Evolutionary conservation across 2,888 invertebrate genomes (phyloP).

Genomic region (Dromius quadrimaculatus): DNA sequence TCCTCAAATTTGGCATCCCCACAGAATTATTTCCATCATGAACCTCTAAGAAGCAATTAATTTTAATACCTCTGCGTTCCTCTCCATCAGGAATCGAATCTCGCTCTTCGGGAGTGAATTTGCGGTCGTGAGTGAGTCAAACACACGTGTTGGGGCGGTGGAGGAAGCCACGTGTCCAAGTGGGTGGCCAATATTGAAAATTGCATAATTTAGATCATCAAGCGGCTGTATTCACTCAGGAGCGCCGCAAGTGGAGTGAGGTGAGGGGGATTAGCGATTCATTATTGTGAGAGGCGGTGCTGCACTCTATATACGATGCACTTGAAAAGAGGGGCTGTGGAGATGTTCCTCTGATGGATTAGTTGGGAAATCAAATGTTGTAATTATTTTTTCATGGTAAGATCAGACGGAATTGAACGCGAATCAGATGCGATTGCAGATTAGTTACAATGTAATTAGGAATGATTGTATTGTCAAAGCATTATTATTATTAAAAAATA

Average conservation of each 20-base stretch:
- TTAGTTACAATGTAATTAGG: too few species aligned
- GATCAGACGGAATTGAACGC: too few species aligned
- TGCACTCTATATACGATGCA: not conserved
- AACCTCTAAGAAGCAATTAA: slow-evolving; percentile 37
- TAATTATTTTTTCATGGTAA: slow-evolving; percentile 2
- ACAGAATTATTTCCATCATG: too few species aligned
- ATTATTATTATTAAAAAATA: not conserved
- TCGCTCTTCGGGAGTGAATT: slow-evolving; percentile 62
- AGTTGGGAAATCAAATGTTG: not conserved
- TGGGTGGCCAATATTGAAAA: slow-evolving; percentile 70
- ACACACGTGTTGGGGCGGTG: slow-evolving; percentile 68
- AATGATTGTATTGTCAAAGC: too few species aligned
- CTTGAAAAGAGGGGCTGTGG: too few species aligned
- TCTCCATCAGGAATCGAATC: slow-evolving; percentile 6
- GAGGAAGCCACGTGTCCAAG: slow-evolving; percentile 68
- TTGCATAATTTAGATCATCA: slow-evolving; percentile 67
- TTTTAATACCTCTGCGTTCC: slow-evolving; percentile 10
- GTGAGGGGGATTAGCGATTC: slow-evolving; percentile 65
- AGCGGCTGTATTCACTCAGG: slow-evolving; percentile 42
- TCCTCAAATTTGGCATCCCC: too few species aligned
- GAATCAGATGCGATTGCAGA: too few species aligned
- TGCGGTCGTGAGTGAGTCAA: slow-evolving; percentile 68
- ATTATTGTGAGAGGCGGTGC: slow-evolving; percentile 57
- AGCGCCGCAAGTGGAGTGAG: slow-evolving; percentile 14
- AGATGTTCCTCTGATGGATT: slow-evolving; percentile 7